A percentile compares a stretch with the other conserved stretches of the same genome.
Evolutionary conservation across 2,113 vertebrate genomes (phyloP).

Genomic region (Erythrolamprus reginae): DNA sequence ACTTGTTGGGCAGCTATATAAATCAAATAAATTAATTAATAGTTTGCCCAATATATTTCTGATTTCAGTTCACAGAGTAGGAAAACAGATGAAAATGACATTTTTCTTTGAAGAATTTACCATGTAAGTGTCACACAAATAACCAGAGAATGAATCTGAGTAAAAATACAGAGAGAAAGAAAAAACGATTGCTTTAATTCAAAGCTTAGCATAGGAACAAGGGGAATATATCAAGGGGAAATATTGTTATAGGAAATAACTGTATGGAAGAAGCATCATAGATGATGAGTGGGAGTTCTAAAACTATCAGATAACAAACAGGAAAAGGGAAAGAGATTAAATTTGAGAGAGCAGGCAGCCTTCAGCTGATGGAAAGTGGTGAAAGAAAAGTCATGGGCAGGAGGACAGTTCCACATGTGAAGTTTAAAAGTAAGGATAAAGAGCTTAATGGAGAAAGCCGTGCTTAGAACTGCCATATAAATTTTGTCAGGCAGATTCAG

Average conservation of each 20-base stretch:
- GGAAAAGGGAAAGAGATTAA: neutral
- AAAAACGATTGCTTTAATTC: neutral
- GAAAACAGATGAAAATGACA: neutral
- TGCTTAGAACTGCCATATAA: neutral
- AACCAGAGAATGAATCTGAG: neutral
- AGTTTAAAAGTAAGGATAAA: neutral
- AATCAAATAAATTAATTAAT: neutral
- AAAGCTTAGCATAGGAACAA: neutral
- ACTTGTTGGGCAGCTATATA: neutral
- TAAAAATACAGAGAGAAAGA: neutral
- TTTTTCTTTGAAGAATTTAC: neutral
- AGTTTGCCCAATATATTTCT: neutral
- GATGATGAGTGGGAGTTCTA: neutral
- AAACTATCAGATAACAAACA: neutral
- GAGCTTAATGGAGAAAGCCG: neutral
- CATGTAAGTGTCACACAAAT: neutral
- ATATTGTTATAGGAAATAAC: neutral
- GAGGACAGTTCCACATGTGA: neutral
- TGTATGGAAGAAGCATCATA: neutral
- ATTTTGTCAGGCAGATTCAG: neutral
- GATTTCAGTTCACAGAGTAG: neutral
- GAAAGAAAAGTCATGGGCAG: neutral
- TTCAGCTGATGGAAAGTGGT: neutral
- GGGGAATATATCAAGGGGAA: neutral
- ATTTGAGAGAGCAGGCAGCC: neutral